Conservation (phyloP, 2,888 invertebrate genomes). For the Ashinkailepas kermadecensis region DNA sequence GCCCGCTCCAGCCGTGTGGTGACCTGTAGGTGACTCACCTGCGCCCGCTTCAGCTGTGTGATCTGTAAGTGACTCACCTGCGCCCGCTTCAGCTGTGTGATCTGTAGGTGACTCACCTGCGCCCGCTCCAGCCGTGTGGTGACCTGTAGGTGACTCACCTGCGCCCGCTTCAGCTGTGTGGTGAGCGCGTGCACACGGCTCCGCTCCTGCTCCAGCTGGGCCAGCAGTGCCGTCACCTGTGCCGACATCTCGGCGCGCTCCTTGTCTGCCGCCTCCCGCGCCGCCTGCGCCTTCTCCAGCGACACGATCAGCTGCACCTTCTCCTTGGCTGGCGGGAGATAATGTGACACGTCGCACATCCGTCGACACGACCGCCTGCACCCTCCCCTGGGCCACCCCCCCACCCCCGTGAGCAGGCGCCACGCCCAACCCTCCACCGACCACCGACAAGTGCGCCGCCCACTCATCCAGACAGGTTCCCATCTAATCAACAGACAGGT, state of each 20-base stretch:
- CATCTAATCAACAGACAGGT: too few relatives aligned
- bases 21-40: neutral
- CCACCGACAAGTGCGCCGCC: too few relatives aligned
- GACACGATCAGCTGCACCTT: constrained; percentile 8
- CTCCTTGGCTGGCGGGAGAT: constrained; percentile 1
- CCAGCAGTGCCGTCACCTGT: neutral
- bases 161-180: neutral
- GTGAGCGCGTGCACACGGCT: neutral
- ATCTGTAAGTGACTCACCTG: neutral
- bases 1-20: too few relatives aligned
- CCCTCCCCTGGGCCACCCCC: too few relatives aligned
- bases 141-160: neutral
- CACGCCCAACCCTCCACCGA: too few relatives aligned
- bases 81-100: neutral
- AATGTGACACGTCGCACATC: neutral
- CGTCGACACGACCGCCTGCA: too few relatives aligned
- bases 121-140: too few relatives aligned
- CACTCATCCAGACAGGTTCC: too few relatives aligned
- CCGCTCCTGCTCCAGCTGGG: constrained; percentile 12
- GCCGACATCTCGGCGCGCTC: constrained; percentile 9
- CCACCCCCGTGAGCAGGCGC: too few relatives aligned
- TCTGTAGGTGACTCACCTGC: too few relatives aligned
- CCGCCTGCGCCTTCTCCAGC: constrained; percentile 18
- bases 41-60: too few relatives aligned
- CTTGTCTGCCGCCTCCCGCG: neutral